Conservation (phyloP, 2,113 vertebrate genomes). For the Orthochromis malagaraziensis region DNA sequence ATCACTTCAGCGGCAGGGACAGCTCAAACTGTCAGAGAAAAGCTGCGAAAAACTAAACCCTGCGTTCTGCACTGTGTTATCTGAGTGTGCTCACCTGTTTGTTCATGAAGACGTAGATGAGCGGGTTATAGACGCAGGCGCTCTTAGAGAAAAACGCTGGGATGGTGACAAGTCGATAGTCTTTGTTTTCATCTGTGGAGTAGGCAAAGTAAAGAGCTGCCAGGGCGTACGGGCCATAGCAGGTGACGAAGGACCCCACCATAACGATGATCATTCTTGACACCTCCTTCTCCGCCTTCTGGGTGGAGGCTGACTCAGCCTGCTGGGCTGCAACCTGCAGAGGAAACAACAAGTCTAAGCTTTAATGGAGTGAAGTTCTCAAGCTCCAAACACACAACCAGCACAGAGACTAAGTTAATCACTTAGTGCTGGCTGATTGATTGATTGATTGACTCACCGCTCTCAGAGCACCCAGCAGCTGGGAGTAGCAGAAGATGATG, state of each 20-base stretch:
- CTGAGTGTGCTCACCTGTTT: constrained; percentile 70
- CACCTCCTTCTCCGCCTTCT: constrained; percentile 82
- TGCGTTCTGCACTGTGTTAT: neutral
- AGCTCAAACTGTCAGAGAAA: neutral
- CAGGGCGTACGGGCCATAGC: constrained; percentile 73
- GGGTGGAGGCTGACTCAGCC: constrained; percentile 77
- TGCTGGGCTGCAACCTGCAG: constrained; percentile 80
- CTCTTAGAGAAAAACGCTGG: constrained; percentile 83
- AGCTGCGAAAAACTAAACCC: neutral
- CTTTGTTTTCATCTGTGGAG: constrained; percentile 60
- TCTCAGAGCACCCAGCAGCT: constrained; percentile 34
- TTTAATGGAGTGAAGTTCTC: neutral
- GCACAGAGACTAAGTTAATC: neutral
- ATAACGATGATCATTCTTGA: constrained; percentile 80
- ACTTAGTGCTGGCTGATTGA: neutral
- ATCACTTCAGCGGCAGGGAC: neutral
- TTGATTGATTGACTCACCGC: neutral
- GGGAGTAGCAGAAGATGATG: constrained; percentile 79
- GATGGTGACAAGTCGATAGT: constrained; percentile 76
- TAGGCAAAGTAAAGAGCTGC: constrained; percentile 62
- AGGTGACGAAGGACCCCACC: constrained; percentile 76
- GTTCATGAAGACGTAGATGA: constrained; percentile 86
- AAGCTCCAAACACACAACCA: neutral
- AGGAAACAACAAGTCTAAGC: neutral
- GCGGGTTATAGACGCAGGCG: constrained; percentile 78